A percentile compares a stretch with the other conserved stretches of the same genome.
These are phyloP conservation scores for Bucco capensis DNA, from an alignment of 2,113 vertebrate species.

Conservation along the genomic window DNA sequence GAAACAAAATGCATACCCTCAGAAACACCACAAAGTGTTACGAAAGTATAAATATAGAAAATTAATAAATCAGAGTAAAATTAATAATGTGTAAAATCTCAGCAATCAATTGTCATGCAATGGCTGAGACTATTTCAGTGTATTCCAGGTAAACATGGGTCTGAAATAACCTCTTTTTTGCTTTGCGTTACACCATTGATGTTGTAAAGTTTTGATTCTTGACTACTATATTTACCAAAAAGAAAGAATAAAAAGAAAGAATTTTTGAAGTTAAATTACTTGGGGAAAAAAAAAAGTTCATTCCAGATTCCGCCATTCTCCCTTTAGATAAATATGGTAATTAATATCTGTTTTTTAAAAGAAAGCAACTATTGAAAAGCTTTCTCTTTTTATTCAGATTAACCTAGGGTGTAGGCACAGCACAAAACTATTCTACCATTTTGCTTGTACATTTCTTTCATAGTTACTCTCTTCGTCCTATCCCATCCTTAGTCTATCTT, in stretches of 20 bases:
- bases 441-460: background rate
- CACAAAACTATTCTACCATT: background rate
- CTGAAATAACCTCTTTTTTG: background rate
- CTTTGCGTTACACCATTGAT: background rate
- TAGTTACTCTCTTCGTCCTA: background rate
- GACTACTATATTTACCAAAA: background rate
- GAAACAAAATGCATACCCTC: background rate
- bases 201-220: background rate
- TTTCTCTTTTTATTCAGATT: background rate
- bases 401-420: background rate
- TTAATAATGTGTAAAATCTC: background rate
- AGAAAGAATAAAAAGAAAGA: background rate
- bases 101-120: background rate
- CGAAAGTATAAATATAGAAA: background rate
- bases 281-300: background rate
- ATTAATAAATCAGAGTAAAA: background rate
- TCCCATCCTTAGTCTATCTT: background rate
- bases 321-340: background rate
- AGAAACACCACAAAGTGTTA: background rate
- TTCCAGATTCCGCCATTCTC: background rate
- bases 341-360: background rate
- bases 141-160: background rate
- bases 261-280: background rate
- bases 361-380: background rate
- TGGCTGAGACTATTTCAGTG: background rate